phyloP scores from a whole-genome alignment of 2,888 invertebrate species.

The Parthenolecanium corni region DNA sequence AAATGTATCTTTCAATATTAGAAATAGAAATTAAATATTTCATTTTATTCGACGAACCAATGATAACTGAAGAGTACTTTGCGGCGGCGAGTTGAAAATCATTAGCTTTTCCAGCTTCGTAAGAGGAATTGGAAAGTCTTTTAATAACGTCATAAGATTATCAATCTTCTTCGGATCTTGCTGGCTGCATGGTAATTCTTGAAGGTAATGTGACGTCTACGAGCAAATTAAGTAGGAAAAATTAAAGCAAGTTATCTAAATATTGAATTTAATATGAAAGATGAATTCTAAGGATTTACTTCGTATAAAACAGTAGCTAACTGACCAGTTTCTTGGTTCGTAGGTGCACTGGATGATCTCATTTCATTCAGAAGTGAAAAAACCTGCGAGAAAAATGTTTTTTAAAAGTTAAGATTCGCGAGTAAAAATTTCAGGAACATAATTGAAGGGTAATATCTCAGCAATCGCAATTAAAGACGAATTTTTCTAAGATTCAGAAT shows the following conservation, averaged over 20 bases:
- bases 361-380: constrained; percentile 2
- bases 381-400: background rate
- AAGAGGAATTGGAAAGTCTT: constrained; percentile 51
- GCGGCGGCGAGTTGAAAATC: constrained; percentile 74
- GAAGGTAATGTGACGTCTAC: constrained; percentile 67
- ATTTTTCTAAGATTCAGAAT: too few species aligned
- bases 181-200: constrained; percentile 61
- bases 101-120: constrained; percentile 75
- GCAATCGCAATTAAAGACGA: too few species aligned
- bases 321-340: constrained; percentile 5
- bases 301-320: constrained; percentile 20
- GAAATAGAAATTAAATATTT: too few species aligned
- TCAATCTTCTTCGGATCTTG: constrained; percentile 55
- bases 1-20: too few species aligned
- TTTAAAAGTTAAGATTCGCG: too few species aligned
- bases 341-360: background rate
- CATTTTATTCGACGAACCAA: constrained; percentile 49
- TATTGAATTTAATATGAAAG: too few species aligned
- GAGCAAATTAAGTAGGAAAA: constrained; percentile 5
- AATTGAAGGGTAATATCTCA: too few species aligned
- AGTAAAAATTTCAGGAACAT: too few species aligned
- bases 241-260: too few species aligned
- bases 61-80: constrained; percentile 72
- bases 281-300: background rate
- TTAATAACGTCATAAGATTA: constrained; percentile 55